Evolutionary conservation across 2,888 invertebrate genomes (phyloP).

Genomic region (Nomada ferruginata): DNA sequence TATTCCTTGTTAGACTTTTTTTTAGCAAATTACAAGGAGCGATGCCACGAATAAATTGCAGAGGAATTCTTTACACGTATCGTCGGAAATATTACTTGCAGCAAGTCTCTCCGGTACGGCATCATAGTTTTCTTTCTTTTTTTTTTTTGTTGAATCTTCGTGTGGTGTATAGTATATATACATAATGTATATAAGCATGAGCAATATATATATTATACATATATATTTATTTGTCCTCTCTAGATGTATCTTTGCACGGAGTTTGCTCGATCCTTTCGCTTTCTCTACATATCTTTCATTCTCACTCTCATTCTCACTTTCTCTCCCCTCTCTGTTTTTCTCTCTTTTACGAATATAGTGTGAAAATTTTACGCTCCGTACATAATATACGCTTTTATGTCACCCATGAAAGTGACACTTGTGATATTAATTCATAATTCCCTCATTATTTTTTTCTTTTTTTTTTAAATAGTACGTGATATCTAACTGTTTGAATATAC

Average conservation of each 20-base stretch:
- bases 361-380: conserved; percentile 61
- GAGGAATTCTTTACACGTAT: conserved; percentile 65
- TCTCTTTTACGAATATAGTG: conserved; percentile 55
- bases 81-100: conserved; percentile 60
- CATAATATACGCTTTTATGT: conserved; percentile 52
- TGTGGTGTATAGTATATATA: conserved; percentile 73
- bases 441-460: conserved; percentile 53
- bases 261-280: conserved; percentile 20
- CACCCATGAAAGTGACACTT: conserved; percentile 52
- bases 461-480: conserved; percentile 74
- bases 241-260: conserved; percentile 54
- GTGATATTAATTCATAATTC: conserved; percentile 52
- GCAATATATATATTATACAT: conserved; percentile 78
- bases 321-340: not conserved
- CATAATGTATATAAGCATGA: conserved; percentile 77
- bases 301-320: conserved; percentile 6
- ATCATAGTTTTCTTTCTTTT: conserved; percentile 47
- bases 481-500: conserved; percentile 72
- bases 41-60: conserved; percentile 62
- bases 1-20: conserved; percentile 73
- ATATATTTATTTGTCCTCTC: conserved; percentile 67
- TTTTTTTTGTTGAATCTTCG: conserved; percentile 17
- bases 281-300: conserved; percentile 20
- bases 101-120: conserved; percentile 46
- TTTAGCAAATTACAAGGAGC: conserved; percentile 70